phyloP scores from a whole-genome alignment of 2,113 vertebrate species.

The Leucoraja erinaceus region DNA sequence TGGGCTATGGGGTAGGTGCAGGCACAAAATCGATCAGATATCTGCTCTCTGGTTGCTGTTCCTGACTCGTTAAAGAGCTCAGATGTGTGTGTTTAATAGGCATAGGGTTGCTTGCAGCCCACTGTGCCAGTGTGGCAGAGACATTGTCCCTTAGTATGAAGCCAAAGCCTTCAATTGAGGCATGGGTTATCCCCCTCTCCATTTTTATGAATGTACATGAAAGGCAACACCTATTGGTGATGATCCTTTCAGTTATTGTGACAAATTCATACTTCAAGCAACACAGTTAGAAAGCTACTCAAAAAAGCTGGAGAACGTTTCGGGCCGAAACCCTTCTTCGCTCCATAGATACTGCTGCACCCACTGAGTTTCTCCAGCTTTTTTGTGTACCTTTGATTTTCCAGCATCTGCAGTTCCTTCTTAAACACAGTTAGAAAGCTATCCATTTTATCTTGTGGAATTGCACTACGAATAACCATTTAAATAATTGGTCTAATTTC shows the following conservation, averaged over 20 bases:
- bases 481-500: neutral
- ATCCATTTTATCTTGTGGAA: neutral
- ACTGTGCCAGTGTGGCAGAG: neutral
- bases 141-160: neutral
- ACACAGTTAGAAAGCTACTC: neutral
- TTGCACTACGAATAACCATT: neutral
- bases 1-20: neutral
- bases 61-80: neutral
- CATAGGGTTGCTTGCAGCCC: neutral
- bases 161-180: neutral
- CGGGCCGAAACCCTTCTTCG: too few species aligned
- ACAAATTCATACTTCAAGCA: neutral
- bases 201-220: too few species aligned
- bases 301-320: too few species aligned
- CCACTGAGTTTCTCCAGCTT: too few species aligned
- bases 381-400: too few species aligned
- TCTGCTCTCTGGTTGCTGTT: neutral
- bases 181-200: too few species aligned
- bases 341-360: too few species aligned
- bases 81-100: neutral
- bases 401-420: too few species aligned
- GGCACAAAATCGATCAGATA: neutral
- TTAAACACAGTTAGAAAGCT: too few species aligned
- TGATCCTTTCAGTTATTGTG: neutral
- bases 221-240: neutral